phyloP scores from a whole-genome alignment of 2,888 invertebrate species.

The Cataglyphis cursor region DNA sequence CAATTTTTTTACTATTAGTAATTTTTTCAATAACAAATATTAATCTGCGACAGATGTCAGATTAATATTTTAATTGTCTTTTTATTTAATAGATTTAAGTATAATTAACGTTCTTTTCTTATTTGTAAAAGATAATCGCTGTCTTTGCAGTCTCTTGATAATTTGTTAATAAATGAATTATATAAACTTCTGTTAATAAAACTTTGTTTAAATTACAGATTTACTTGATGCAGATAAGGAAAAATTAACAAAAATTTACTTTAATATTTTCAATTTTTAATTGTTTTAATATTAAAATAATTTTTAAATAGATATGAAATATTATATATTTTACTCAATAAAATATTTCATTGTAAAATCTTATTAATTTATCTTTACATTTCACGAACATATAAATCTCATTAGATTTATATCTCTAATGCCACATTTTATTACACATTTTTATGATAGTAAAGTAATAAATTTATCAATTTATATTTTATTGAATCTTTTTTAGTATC shows the following conservation, averaged over 20 bases:
- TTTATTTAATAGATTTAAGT: not conserved
- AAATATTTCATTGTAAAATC: not conserved
- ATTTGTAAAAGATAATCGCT: not conserved
- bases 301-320: not conserved
- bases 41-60: not conserved
- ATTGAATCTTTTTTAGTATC: not conserved
- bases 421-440: not conserved
- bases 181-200: not conserved
- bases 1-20: not conserved
- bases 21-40: not conserved
- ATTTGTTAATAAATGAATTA: not conserved
- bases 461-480: constrained; percentile 11
- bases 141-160: not conserved
- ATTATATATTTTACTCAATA: not conserved
- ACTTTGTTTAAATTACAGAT: not conserved
- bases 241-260: not conserved
- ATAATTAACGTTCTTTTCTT: not conserved
- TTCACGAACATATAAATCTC: not conserved
- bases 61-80: not conserved
- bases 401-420: not conserved
- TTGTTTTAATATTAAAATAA: not conserved
- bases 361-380: not conserved
- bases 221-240: not conserved
- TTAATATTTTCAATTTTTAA: not conserved
- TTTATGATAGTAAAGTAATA: not conserved